Evolutionary conservation across 2,797 vertebrate species (phyloP).

Genomic region (Staurois parvus): DNA sequence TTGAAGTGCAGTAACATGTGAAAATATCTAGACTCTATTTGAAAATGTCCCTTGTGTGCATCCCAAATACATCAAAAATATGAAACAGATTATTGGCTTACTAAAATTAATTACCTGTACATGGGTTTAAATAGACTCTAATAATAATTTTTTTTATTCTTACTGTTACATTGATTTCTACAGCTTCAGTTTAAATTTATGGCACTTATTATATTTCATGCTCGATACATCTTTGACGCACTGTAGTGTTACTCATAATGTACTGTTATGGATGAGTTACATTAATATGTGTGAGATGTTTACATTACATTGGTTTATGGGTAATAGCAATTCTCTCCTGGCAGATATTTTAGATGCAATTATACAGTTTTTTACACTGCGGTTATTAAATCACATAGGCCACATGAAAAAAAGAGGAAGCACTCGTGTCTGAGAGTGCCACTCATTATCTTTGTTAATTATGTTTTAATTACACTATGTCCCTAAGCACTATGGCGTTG

Average conservation of each 20-base stretch:
- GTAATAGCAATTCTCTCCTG: constrained; percentile 20
- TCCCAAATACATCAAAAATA: too few relatives aligned
- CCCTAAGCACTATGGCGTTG: constrained; percentile 67
- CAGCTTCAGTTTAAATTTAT: too few relatives aligned
- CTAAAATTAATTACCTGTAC: too few relatives aligned
- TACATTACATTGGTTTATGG: constrained; percentile 23
- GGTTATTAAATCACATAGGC: constrained; percentile 69
- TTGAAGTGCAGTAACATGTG: too few relatives aligned
- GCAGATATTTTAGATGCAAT: constrained; percentile 32
- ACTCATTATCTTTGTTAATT: constrained; percentile 80
- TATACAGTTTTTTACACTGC: constrained; percentile 53
- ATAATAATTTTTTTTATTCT: neutral
- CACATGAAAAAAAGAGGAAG: constrained; percentile 70
- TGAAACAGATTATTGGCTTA: too few relatives aligned
- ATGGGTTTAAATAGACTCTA: neutral
- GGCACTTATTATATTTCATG: neutral
- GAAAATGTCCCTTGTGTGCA: too few relatives aligned
- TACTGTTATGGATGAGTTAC: neutral
- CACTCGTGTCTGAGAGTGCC: constrained; percentile 68
- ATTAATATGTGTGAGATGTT: constrained; percentile 9
- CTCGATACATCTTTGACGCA: neutral
- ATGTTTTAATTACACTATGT: constrained; percentile 78
- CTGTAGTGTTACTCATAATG: constrained; percentile 6
- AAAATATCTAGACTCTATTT: too few relatives aligned
- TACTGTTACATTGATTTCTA: neutral